Evolutionary conservation across 2,797 vertebrate genomes (phyloP).

Genomic region (Percopsis omiscomaycus): DNA sequence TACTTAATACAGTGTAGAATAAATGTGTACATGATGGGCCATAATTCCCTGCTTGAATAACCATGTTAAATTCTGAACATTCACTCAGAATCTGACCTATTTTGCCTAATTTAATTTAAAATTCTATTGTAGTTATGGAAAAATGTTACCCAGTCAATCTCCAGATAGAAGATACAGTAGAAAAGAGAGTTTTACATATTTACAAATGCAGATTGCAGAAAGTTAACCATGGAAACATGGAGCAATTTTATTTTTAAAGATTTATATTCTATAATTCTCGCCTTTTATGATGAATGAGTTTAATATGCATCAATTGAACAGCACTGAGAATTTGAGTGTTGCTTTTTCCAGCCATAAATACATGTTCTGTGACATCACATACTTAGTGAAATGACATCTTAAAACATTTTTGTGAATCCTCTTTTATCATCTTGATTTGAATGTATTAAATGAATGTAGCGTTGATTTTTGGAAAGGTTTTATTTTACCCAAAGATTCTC

Average conservation of each 20-base stretch:
- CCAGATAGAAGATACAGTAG: conserved; percentile 8
- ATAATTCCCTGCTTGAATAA: background rate
- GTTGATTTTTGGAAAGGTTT: conserved; percentile 19
- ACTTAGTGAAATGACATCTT: conserved; percentile 10
- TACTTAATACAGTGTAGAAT: background rate
- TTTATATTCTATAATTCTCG: background rate
- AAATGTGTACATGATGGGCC: background rate
- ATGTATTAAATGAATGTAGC: conserved; percentile 66
- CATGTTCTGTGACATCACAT: conserved; percentile 1
- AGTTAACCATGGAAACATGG: conserved; percentile 3
- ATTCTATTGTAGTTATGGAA: background rate
- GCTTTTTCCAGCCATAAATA: background rate
- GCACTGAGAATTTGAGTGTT: background rate
- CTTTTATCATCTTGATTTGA: conserved; percentile 53
- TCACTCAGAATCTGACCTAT: too few relatives aligned
- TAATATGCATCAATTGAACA: background rate
- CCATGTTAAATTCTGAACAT: background rate
- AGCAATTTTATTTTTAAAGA: background rate
- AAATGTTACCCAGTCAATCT: conserved; percentile 1
- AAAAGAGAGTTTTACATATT: conserved; percentile 20
- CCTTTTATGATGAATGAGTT: background rate
- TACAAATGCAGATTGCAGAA: conserved; percentile 1
- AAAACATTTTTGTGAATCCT: conserved; percentile 24
- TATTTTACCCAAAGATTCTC: conserved; percentile 58
- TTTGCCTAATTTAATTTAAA: too few relatives aligned